Base-by-base conservation (phyloP, 1,140 invertebrate genomes). In the Tachypleus tridentatus region DNA sequence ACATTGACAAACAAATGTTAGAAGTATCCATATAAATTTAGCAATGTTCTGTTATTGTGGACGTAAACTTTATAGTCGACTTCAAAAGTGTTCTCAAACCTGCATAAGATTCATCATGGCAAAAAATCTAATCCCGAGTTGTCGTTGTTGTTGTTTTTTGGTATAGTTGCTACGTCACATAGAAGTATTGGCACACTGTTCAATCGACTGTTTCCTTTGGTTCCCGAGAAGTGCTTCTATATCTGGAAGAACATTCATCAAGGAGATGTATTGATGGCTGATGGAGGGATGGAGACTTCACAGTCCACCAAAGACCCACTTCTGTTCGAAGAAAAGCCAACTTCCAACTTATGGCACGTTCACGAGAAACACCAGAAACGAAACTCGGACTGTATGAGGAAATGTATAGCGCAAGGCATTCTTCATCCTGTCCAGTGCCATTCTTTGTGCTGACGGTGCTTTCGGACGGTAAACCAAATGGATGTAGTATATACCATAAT, bases 361-460 rank as follows among this genome's bases (percentile, higher is more conserved):
- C 4, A n/a, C 57, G 8, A 4, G 57, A 7, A 66, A 50, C 62
- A 69, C 29, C 62, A 66, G 8, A 76, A 75, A 60, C 60, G 73
- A n/a, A 73, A 72, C 58, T 71, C 73, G 7, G 63, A 69, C 29
- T 76, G 74, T 67, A 71, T 76, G 66, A 66, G 72, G 59, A 73
- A 70, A 54, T 76, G 74, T 66, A 73, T 76, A 54, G 65, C 66
- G 5, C 74, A 75, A 68, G 74, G 74, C 57, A 54, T 72, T 4
- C 64, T 76, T 47, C 74, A 76, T 64, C 74, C 74, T 3, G 67
- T 74, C 4, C 74, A 75, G 64, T 76, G 74, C 65, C 74, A 75
- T 65, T 75, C 74, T 47, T 69, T 76, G 5, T 76, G 74, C 62
- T 75, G 66, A 67, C 29, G n/a, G n/a, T n/a, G n/a, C n/a, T n/a